phyloP scores from a whole-genome alignment of 2,113 vertebrate species.

The Nothocercus julius region DNA sequence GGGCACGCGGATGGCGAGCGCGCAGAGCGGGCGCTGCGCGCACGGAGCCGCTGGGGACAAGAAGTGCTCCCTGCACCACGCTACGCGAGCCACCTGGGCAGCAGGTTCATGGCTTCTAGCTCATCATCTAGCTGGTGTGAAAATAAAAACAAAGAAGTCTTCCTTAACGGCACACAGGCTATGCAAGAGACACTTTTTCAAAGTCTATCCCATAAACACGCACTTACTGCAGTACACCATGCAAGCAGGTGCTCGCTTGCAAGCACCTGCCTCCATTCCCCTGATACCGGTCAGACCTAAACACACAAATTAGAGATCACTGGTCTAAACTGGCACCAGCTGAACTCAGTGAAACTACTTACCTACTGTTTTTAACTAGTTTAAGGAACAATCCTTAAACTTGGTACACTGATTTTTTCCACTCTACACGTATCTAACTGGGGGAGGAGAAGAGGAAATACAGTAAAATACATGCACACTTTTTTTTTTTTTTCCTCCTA shows the following conservation, averaged over 20 bases:
- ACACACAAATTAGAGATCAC: not conserved
- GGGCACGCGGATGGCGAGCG: not conserved
- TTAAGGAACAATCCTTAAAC: not conserved
- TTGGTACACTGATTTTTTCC: not conserved
- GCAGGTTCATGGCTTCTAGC: not conserved
- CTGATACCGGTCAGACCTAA: not conserved
- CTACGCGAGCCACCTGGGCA: not conserved
- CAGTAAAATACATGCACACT: not conserved
- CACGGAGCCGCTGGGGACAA: not conserved
- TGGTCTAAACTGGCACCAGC: not conserved
- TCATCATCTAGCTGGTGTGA: not conserved
- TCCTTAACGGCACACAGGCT: not conserved
- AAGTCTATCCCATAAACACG: not conserved
- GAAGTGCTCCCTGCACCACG: rapidly evolving
- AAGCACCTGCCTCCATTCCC: not conserved
- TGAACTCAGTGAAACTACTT: not conserved
- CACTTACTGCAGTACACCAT: not conserved
- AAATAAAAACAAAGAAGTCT: not conserved
- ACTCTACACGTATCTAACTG: not conserved
- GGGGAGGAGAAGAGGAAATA: not conserved
- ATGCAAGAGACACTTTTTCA: not conserved
- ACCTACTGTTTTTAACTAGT: not conserved
- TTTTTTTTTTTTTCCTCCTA: not conserved
- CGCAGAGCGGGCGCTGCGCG: not conserved
- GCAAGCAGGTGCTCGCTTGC: not conserved